Evolutionary conservation across 2,888 invertebrate genomes (phyloP).

Genomic region (Dicycla oo): DNA sequence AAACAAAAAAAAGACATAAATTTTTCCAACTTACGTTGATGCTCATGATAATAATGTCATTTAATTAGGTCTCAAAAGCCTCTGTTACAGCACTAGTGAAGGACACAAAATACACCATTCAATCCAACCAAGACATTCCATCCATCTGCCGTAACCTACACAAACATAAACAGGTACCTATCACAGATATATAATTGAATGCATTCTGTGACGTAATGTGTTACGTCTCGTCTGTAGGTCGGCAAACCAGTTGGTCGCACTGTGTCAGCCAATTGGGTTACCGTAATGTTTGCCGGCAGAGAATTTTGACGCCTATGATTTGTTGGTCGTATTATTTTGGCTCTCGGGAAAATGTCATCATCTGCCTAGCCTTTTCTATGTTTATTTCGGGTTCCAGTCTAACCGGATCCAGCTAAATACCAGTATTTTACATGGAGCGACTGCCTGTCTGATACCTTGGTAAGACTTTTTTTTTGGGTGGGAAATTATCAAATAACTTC

Average conservation of each 20-base stretch:
- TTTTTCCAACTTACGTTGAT: not conserved
- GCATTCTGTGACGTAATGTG: slow-evolving; percentile 54
- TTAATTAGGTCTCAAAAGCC: not conserved
- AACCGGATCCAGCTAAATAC: not conserved
- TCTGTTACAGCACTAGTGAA: not conserved
- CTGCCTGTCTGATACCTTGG: too few species aligned
- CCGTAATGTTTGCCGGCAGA: slow-evolving; percentile 24
- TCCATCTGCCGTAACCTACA: slow-evolving; percentile 18
- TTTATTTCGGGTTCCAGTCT: not conserved
- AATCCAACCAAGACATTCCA: slow-evolving; percentile 6
- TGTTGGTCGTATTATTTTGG: not conserved
- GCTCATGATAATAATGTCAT: not conserved
- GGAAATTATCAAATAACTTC: too few species aligned
- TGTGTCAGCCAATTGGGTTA: slow-evolving; percentile 62
- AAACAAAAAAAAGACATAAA: too few species aligned
- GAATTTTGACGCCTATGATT: slow-evolving; percentile 2
- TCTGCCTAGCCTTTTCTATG: not conserved
- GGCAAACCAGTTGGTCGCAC: slow-evolving; percentile 60
- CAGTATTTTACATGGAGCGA: not conserved
- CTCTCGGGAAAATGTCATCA: not conserved
- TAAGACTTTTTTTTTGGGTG: too few species aligned
- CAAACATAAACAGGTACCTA: slow-evolving; percentile 37
- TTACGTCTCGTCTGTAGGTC: slow-evolving; percentile 59
- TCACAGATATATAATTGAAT: slow-evolving; percentile 27
- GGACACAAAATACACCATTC: not conserved